Evolutionary conservation across 2,113 vertebrate genomes (phyloP).

Genomic region (Irena cyanogastra): DNA sequence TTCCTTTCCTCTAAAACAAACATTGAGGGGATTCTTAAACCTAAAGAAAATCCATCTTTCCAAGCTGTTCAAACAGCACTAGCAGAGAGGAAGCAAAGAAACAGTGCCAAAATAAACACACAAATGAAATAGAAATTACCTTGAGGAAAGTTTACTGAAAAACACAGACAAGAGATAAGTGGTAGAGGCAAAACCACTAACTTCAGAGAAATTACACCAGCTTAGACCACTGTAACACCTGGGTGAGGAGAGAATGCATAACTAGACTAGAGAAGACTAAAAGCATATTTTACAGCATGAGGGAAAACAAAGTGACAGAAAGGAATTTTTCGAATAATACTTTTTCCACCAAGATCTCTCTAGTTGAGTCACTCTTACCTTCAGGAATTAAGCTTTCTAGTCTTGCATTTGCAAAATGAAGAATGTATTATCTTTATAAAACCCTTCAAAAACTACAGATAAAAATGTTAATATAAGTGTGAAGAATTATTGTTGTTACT

Average conservation of each 20-base stretch:
- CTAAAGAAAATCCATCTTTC: conserved; percentile 35
- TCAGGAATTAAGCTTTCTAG: background rate
- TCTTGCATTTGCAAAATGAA: background rate
- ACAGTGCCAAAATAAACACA: conserved; percentile 24
- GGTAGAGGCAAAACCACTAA: background rate
- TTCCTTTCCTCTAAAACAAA: background rate
- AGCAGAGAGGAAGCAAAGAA: background rate
- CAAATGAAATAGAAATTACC: conserved; percentile 32
- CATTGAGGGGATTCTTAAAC: background rate
- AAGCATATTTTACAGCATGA: background rate
- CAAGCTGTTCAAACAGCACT: conserved; percentile 45
- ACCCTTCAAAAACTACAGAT: background rate
- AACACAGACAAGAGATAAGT: background rate
- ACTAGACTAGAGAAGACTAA: background rate
- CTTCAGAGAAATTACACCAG: background rate
- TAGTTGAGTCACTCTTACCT: background rate
- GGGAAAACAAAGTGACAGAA: background rate
- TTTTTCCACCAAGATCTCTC: background rate
- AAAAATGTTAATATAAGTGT: background rate
- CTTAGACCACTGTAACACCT: background rate
- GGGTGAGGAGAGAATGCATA: background rate
- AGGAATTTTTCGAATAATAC: background rate
- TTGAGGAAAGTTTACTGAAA: background rate
- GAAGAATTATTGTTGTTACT: background rate
- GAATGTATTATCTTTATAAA: background rate